Conservation (phyloP, 2,797 vertebrate species). For the Urophycis tenuis region DNA sequence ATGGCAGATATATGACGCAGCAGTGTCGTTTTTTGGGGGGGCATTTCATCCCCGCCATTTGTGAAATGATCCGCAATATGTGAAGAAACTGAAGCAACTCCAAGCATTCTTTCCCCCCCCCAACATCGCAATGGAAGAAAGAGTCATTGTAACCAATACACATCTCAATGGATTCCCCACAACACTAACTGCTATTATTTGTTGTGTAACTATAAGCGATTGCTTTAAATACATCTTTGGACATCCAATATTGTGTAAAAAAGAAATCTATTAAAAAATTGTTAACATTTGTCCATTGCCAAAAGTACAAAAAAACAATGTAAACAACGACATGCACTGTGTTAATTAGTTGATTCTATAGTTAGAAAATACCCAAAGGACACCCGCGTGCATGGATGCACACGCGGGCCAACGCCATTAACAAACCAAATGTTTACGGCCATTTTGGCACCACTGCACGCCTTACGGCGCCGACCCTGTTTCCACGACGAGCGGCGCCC, state of each 20-base stretch:
- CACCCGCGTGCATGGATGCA: neutral
- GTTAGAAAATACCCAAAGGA: neutral
- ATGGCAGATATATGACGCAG: neutral
- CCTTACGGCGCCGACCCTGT: neutral
- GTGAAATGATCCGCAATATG: neutral
- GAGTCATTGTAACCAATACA: neutral
- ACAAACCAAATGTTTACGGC: neutral
- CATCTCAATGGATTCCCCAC: neutral
- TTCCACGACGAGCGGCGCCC: neutral
- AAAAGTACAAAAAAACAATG: neutral
- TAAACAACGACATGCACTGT: neutral
- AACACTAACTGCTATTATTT: neutral
- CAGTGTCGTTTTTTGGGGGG: neutral
- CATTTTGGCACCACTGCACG: neutral
- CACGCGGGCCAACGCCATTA: neutral
- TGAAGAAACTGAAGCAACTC: neutral
- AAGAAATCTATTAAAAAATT: neutral
- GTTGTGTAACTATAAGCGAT: neutral
- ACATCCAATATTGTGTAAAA: neutral
- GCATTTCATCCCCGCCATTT: neutral
- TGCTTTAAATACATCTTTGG: neutral
- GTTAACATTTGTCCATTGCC: neutral
- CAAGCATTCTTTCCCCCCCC: neutral
- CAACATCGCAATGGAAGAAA: neutral
- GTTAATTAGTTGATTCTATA: neutral